Conservation (phyloP, 2,888 invertebrate genomes). For the Drosophila histrio region DNA sequence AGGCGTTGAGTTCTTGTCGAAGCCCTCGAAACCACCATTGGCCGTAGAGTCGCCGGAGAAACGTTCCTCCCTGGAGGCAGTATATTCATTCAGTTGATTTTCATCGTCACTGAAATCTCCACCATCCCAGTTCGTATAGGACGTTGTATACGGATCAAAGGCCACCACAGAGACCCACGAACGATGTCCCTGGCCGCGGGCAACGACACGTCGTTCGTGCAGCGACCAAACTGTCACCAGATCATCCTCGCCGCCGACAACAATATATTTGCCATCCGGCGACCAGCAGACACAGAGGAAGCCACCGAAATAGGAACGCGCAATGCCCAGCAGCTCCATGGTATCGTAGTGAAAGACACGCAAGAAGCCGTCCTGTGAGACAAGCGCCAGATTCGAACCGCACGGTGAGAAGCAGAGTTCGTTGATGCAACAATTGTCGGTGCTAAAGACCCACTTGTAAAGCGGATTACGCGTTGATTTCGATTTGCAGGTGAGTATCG, state of each 20-base stretch:
- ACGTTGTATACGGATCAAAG: conserved; percentile 94
- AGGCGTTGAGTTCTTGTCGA: conserved; percentile 82
- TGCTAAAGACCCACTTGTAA: conserved; percentile 94
- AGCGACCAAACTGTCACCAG: conserved; percentile 98
- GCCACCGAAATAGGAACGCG: conserved; percentile 98
- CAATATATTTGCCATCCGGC: conserved; percentile 97
- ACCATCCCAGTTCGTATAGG: conserved; percentile 87
- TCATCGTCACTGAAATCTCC: conserved; percentile 87
- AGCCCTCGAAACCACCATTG: conserved; percentile 81
- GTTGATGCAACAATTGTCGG: conserved; percentile 93
- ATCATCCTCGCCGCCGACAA: conserved; percentile 99
- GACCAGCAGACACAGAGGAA: conserved; percentile 99
- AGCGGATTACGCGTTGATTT: conserved; percentile 98
- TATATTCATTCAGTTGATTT: conserved; percentile 83
- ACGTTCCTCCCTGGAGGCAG: conserved; percentile 65
- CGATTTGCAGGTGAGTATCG: conserved; percentile 97
- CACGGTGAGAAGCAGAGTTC: conserved; percentile 99
- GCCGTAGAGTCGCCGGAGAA: conserved; percentile 77
- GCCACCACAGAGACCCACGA: conserved; percentile 99
- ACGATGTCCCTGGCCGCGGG: conserved; percentile 98
- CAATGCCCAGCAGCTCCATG: conserved; percentile 97
- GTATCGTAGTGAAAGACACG: conserved; percentile 98
- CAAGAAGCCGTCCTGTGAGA: conserved; percentile 97
- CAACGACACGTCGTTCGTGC: conserved; percentile 95
- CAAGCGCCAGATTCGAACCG: conserved; percentile 95